Base-by-base conservation (phyloP, 1,140 invertebrate genomes). In the Zaprionus davidi region DNA sequence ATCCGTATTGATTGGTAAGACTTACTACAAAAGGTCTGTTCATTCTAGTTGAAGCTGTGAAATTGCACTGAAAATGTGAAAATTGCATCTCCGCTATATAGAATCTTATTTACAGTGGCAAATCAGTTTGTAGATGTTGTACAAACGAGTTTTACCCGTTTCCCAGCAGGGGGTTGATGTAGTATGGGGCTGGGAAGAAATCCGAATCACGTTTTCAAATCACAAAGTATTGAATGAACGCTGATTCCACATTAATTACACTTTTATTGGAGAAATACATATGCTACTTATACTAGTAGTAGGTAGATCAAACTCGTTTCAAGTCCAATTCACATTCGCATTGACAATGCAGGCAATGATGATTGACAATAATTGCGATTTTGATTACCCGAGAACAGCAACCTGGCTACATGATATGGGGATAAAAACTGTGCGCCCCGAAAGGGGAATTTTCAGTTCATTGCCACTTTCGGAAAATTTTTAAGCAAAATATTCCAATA, bases 291-390 rank as follows among this genome's bases (percentile, higher is more conserved):
- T 5, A 51, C 46, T 49, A 12, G 3, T 51, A 24, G 20, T 51
- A 51, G 46, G 46, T 51, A 51, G 20, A 22, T 51, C 46, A 15
- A 49, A 68, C 70, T 67, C 66, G 36, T 84, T 78, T 77, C 64
- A 26, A 68, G 38, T 44, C 44, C 66, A 57, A 67, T 78, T 80
- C 78, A 82, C 79, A 78, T 78, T 68, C 73, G 31, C 70, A 78
- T 81, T 81, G 41, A 38, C 63, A 55, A 26, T 46, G 49, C 31
- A 51, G 70, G 38, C 66, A 56, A 69, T 60, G 65, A 57, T 71
- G 81, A 83, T 83, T 81, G 85, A 69, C 85, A 81, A 13, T 88
- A 88, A 88, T 88, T 84, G 78, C 69, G 5, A 51, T 55, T 57
- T 69, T 70, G 22, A 79, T 73, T 64, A 34, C 36, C 28, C 34